A percentile compares a stretch with the other conserved stretches of the same genome.
Conservation (phyloP, 2,797 vertebrate species). For the Gymnothorax javanicus region DNA sequence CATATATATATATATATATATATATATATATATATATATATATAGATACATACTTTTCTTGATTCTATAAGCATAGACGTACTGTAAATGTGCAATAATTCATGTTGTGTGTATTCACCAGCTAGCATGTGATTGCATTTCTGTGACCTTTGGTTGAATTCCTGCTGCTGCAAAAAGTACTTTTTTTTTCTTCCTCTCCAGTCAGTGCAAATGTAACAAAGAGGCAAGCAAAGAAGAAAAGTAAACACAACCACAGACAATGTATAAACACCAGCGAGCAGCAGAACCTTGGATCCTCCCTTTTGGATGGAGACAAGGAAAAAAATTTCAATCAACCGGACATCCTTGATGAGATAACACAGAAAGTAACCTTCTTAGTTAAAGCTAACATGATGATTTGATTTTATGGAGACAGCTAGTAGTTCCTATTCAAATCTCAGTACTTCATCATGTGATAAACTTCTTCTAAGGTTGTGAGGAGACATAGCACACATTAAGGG, state of each 20-base stretch:
- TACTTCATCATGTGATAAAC: neutral
- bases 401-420: neutral
- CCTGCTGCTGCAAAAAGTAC: neutral
- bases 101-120: neutral
- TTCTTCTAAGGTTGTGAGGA: neutral
- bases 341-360: conserved; percentile 13
- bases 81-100: too few species aligned
- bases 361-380: neutral
- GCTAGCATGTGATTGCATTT: neutral
- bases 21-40: too few species aligned
- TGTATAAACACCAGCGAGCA: neutral
- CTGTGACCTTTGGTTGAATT: neutral
- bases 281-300: conserved; percentile 3
- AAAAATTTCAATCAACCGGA: neutral
- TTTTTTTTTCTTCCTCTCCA: neutral
- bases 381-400: neutral
- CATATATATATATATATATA: too few species aligned
- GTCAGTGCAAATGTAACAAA: neutral
- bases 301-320: neutral
- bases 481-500: neutral
- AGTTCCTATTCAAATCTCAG: neutral
- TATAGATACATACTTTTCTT: neutral
- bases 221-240: neutral
- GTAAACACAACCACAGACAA: neutral
- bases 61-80: neutral